Conservation (phyloP, 2,113 vertebrate species). For the Stomatorhinus ivindoensis region DNA sequence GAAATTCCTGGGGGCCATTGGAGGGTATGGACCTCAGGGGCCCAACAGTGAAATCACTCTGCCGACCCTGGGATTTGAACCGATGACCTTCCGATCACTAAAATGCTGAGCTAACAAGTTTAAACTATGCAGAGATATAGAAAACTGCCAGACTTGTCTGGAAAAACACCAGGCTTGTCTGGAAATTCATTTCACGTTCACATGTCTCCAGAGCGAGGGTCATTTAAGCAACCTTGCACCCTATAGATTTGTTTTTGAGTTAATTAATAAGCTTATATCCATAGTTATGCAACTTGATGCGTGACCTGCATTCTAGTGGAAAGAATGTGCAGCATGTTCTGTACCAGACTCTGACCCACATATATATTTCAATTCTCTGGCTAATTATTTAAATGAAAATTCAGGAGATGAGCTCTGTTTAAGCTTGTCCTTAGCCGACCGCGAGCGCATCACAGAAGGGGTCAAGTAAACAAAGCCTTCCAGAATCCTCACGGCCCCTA, state of each 20-base stretch:
- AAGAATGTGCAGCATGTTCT: neutral
- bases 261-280: neutral
- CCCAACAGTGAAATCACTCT: neutral
- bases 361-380: neutral
- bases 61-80: neutral
- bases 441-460: neutral
- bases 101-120: neutral
- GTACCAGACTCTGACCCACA: neutral
- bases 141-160: neutral
- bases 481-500: neutral
- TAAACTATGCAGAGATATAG: neutral
- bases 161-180: neutral
- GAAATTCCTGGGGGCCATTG: neutral
- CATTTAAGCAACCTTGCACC: neutral
- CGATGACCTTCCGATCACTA: neutral
- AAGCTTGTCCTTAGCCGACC: neutral
- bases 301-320: neutral
- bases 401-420: neutral
- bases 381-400: conserved; percentile 3
- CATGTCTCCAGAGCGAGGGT: neutral
- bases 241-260: neutral
- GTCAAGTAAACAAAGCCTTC: neutral
- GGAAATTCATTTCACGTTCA: neutral
- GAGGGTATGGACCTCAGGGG: neutral
- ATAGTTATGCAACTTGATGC: neutral